Evolutionary conservation across 1,140 invertebrate genomes (phyloP).

Genomic region (Drosophila ercepeae): DNA sequence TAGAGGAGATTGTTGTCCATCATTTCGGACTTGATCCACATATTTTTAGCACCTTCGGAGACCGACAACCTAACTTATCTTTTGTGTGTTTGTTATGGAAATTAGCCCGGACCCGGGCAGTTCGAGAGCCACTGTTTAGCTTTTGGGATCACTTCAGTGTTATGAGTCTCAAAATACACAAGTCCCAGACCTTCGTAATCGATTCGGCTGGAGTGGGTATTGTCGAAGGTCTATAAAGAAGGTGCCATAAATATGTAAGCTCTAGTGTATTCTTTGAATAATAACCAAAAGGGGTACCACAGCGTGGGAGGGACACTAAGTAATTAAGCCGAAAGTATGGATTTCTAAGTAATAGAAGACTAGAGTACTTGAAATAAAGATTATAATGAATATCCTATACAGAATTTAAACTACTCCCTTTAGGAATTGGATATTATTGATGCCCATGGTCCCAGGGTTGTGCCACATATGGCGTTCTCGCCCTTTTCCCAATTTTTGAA

Average conservation of each 20-base stretch:
- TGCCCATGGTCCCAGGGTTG: too few species aligned
- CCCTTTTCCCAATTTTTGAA: too few species aligned
- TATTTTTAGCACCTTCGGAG: constrained; percentile 58
- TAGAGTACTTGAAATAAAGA: background rate
- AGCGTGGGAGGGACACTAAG: constrained; percentile 7
- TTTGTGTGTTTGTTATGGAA: constrained; percentile 59
- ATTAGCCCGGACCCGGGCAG: constrained; percentile 25
- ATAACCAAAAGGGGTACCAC: constrained; percentile 2
- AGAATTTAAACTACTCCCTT: too few species aligned
- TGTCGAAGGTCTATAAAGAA: constrained; percentile 9
- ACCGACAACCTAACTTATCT: constrained; percentile 26
- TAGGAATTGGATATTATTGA: too few species aligned
- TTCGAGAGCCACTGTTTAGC: constrained; percentile 25
- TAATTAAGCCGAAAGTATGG: background rate
- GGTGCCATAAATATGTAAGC: constrained; percentile 36
- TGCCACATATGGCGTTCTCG: too few species aligned
- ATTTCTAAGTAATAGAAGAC: background rate
- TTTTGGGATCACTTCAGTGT: constrained; percentile 27
- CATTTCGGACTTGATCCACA: constrained; percentile 40
- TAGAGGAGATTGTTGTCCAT: constrained; percentile 20
- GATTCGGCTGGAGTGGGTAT: constrained; percentile 23
- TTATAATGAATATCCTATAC: too few species aligned
- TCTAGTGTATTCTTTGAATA: constrained; percentile 23
- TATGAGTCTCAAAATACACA: constrained; percentile 34
- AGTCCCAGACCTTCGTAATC: constrained; percentile 39